Conservation (phyloP, 2,888 invertebrate genomes). For the Melanchra persicariae region DNA sequence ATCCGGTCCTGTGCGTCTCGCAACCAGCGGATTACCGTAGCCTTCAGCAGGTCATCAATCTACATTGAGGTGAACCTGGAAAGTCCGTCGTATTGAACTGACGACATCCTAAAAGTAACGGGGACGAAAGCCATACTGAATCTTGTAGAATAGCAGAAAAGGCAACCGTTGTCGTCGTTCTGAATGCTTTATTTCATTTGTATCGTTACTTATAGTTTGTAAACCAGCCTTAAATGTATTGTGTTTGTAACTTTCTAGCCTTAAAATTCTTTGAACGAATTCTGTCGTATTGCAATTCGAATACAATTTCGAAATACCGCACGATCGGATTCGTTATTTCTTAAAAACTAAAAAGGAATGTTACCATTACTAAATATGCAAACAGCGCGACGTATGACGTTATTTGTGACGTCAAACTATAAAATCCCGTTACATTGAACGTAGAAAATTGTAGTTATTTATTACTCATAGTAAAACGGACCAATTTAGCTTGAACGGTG, state of each 20-base stretch:
- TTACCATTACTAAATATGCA: conserved; percentile 1
- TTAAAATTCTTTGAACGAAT: conserved; percentile 28
- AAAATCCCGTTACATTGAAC: conserved; percentile 24
- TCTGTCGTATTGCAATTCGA: background rate
- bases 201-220: background rate
- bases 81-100: background rate
- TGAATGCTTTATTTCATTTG: background rate
- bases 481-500: background rate
- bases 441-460: conserved; percentile 6
- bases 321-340: conserved; percentile 25
- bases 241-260: background rate
- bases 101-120: background rate
- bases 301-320: conserved; percentile 26
- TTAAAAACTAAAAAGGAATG: conserved; percentile 7
- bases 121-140: background rate
- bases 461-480: conserved; percentile 4
- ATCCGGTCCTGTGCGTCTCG: no score
- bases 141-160: background rate
- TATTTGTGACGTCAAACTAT: conserved; percentile 37
- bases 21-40: no score
- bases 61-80: background rate
- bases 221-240: background rate
- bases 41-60: no score
- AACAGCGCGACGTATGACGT: conserved; percentile 20
- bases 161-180: background rate